Evolutionary conservation across 2,113 vertebrate genomes (phyloP), one percentile per base, ranked within the genome.

Genomic region (Dasyornis broadbenti): DNA sequence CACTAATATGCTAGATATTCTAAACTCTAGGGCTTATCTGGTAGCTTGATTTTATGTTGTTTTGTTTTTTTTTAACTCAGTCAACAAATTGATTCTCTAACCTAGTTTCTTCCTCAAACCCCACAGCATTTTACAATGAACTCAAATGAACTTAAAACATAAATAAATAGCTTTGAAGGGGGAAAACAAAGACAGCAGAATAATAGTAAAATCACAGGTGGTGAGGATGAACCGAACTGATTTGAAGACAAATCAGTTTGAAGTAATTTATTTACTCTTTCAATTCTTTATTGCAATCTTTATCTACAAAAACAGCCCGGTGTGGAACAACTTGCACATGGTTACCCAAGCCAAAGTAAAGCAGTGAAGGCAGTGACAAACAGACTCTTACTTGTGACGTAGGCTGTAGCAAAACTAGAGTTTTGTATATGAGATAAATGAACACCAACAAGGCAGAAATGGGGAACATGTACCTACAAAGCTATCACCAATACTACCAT

Each of bases 71-170:
- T 72, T 89, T 4, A 66, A 94, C 50, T 87, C 92, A 68, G 85
- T 80, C 88, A 87, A 95, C 88, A 90, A 93, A 96, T 90, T 96
- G 96, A 96, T 96, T 94, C 79, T 80, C 82, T 96, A 96, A 96
- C 95, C 95, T 86, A 96, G 75, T 96, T 96, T 96, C 66, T 63
- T 95, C 63, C 90, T 77, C 90, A 92, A 88, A 93, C 82, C 90
- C 90, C 54, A 92, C 9, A 94, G 92, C 94, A 95, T 66, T 96
- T 95, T 77, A 85, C 71, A 76, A 22, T 95, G 88, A 96, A 96
- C 95, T 96, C 85, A 93, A 56, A 94, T 95, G 95, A 96, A 95
- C 96, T 93, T 79, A 79, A 75, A 95, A 82, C 70, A 81, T 7
- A 89, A 87, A 77, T 79, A 88, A 76, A 89, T 63, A 79, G 24